These are phyloP conservation scores for Macrophya alboannulata DNA, from an alignment of 2,888 invertebrate species.

Conservation along the genomic window DNA sequence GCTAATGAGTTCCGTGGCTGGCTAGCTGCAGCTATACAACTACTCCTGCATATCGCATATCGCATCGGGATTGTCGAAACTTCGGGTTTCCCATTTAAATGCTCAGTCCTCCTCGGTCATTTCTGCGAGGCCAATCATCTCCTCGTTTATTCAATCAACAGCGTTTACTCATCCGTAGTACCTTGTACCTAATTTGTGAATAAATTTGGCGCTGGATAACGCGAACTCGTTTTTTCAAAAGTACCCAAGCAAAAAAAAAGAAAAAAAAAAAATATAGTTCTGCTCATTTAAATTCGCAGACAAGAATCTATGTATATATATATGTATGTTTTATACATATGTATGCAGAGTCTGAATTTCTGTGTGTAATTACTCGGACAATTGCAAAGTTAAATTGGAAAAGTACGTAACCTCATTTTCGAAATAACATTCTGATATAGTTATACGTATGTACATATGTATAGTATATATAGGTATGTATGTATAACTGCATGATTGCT, in stretches of 20 bases:
- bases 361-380: slow-evolving; percentile 30
- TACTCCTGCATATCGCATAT: background rate
- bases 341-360: slow-evolving; percentile 30
- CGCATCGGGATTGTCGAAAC: background rate
- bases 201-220: background rate
- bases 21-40: background rate
- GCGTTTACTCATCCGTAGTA: slow-evolving; percentile 1
- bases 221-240: background rate
- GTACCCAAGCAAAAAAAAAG: too few relatives aligned
- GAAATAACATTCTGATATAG: slow-evolving; percentile 13
- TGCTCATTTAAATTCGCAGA: background rate
- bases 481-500: background rate
- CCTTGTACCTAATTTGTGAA: background rate
- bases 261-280: background rate
- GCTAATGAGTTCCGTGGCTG: background rate
- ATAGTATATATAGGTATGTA: too few relatives aligned
- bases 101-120: background rate
- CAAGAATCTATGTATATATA: background rate
- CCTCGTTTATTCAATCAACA: background rate
- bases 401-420: slow-evolving; percentile 40
- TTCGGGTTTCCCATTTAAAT: background rate
- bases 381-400: slow-evolving; percentile 50
- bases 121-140: background rate
- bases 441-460: background rate
- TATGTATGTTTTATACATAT: background rate